Evolutionary conservation across 2,888 invertebrate species (phyloP).

Genomic region (Germaria angustata): DNA sequence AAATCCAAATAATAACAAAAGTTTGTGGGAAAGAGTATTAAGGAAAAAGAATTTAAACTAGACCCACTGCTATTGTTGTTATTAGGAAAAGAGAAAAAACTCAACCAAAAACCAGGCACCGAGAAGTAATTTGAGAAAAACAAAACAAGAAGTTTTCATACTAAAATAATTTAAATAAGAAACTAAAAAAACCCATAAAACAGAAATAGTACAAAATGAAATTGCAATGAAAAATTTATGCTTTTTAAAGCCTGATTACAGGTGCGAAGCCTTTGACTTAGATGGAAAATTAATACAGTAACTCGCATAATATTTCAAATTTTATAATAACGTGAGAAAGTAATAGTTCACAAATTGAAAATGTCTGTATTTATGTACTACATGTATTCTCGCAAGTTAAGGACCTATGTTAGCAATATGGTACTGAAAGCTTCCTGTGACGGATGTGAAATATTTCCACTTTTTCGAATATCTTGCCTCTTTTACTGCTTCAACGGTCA

Average conservation of each 20-base stretch:
- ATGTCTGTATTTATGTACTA: no score
- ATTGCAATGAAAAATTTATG: background rate
- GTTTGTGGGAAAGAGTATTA: background rate
- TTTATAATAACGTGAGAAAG: no score
- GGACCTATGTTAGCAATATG: no score
- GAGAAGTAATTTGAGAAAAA: conserved; percentile 34
- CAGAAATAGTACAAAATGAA: background rate
- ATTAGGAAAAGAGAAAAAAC: background rate
- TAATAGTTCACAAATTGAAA: no score
- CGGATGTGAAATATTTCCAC: no score
- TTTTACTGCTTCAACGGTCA: no score
- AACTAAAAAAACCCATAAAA: background rate
- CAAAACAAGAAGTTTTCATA: conserved; percentile 16
- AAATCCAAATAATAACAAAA: conserved; percentile 10
- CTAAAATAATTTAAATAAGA: conserved; percentile 6
- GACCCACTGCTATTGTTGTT: conserved; percentile 5
- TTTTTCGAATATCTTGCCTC: no score
- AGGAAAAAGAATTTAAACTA: background rate
- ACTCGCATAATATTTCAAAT: background rate
- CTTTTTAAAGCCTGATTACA: background rate
- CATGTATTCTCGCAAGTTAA: no score
- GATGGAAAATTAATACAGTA: background rate
- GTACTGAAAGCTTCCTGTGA: no score
- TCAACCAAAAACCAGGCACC: conserved; percentile 34
- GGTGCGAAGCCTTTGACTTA: background rate